These are phyloP conservation scores for Ploceus nigricollis DNA, from an alignment of 2,113 vertebrate species.

Conservation along the genomic window DNA sequence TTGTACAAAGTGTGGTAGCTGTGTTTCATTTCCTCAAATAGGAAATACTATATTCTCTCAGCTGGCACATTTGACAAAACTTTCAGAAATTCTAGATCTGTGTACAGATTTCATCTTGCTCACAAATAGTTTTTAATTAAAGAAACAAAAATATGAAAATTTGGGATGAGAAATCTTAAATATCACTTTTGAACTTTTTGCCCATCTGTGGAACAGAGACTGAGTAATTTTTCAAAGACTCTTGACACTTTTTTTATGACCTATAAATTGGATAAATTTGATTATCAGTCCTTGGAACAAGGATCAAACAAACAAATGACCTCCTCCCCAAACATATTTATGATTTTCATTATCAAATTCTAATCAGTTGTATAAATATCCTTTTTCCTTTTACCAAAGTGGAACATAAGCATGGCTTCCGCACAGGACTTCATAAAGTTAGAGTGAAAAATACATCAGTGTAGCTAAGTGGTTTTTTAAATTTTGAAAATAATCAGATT, in stretches of 20 bases:
- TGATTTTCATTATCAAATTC: neutral
- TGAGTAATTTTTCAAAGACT: neutral
- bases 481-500: neutral
- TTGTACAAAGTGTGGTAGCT: neutral
- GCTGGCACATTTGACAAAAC: neutral
- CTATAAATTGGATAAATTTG: neutral
- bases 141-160: neutral
- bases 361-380: neutral
- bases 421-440: neutral
- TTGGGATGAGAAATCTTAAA: neutral
- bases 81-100: neutral
- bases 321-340: rapidly evolving
- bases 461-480: neutral
- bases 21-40: neutral
- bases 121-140: neutral
- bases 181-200: neutral
- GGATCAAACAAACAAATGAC: neutral
- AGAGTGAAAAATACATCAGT: neutral
- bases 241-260: neutral
- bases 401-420: neutral
- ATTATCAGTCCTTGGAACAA: neutral
- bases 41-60: neutral
- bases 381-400: neutral
- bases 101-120: neutral
- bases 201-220: neutral